A percentile compares a stretch with the other conserved stretches of the same genome.
These are phyloP conservation scores for Eulemur rubriventer DNA, from an alignment of 2,797 vertebrate species.

Conservation along the genomic window DNA sequence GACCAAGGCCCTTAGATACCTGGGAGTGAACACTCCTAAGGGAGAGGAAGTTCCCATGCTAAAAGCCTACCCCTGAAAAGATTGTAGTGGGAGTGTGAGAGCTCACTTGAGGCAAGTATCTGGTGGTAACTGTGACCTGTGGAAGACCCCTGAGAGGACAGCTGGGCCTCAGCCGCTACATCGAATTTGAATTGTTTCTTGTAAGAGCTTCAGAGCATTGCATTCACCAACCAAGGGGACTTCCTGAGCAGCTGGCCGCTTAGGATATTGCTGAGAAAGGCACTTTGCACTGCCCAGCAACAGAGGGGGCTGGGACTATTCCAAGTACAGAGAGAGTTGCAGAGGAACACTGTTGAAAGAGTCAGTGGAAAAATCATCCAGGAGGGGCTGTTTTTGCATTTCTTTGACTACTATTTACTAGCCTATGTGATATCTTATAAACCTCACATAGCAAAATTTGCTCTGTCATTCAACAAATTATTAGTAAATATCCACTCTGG, in stretches of 20 bases:
- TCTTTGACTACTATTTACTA: conserved; percentile 30
- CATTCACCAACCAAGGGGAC: not conserved
- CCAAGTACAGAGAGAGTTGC: not conserved
- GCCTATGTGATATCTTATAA: not conserved
- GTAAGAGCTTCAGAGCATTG: not conserved
- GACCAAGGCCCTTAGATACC: not conserved
- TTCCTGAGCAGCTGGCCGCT: conserved; percentile 32
- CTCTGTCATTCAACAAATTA: conserved; percentile 22
- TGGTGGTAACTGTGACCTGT: not conserved
- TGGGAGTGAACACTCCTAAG: not conserved
- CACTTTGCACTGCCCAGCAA: not conserved
- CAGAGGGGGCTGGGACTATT: not conserved
- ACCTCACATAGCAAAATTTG: not conserved
- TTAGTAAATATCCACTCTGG: not conserved
- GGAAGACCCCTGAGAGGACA: not conserved
- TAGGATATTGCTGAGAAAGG: conserved; percentile 31
- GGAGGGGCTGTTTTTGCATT: not conserved
- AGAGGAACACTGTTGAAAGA: not conserved
- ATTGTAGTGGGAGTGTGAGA: not conserved
- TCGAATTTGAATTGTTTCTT: conserved; percentile 21
- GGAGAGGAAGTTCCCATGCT: not conserved
- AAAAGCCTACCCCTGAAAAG: not conserved
- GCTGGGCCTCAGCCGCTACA: not conserved
- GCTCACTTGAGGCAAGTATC: not conserved
- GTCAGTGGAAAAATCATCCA: not conserved